Base-by-base conservation (phyloP, 30 jellyfish, hydroid and myxozoan species). In the Nemopilema nomurai region DNA sequence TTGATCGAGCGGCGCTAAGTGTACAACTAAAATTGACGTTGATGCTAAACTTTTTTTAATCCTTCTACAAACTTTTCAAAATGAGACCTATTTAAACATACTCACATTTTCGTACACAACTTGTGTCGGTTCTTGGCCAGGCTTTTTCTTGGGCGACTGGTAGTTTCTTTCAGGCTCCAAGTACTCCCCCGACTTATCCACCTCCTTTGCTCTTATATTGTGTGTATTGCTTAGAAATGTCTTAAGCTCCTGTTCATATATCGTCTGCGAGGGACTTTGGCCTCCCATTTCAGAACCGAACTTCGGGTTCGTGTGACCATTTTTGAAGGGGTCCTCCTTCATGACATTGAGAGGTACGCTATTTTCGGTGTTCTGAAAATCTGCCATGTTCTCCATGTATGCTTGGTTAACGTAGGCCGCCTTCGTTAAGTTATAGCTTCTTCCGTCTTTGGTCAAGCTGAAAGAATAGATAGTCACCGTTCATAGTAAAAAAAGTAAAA, bases 311-410 rank as follows among this genome's bases (percentile, higher is more conserved):
- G 93, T 65, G 62, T 84, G 49, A n/a, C 82, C 57, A 52, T 84
- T 74, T 29, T 74, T 84, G 29, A 84, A 84, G n/a, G 93, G 93
- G 29, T 84, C 93, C 33, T 84, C 93, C 32, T 84, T 82, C 64
- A 84, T 18, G 17, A 84, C 70, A 69, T 74, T 79, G 22, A 84
- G 50, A 16, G 93, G 83, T 26, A 84, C 87, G 7, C 67, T 76
- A 0, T 71, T 69, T 28, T 77, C 84, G 29, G 73, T 80, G 19
- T 77, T 23, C 25, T 81, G 93, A 33, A 57, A 84, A 21, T 84
- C 93, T 27, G 87, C 23, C 23, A 74, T 75, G 19, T 73, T 67
- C 1, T 51, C 82, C 31, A 62, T 74, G 49, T 84, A 84, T n/a
- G 86, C 83, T 41, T 75, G 27, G 93, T 84, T 84, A 0, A 69